Evolutionary conservation across 2,888 invertebrate genomes (phyloP).

Genomic region (Leptura quadrifasciata): DNA sequence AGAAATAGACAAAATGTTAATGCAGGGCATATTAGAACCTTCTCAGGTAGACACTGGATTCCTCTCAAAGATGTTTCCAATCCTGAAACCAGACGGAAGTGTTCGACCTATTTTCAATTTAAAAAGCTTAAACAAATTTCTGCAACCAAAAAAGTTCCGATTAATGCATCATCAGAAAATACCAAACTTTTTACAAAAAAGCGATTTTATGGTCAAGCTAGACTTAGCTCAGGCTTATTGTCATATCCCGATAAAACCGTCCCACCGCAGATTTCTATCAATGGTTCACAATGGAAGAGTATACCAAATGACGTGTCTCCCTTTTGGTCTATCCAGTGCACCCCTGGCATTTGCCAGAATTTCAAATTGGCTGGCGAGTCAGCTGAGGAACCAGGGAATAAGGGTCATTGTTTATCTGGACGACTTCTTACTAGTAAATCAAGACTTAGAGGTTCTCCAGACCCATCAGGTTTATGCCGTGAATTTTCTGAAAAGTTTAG

Average conservation of each 20-base stretch:
- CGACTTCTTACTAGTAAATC: constrained; percentile 48
- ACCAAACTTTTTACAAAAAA: constrained; percentile 43
- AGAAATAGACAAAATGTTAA: constrained; percentile 34
- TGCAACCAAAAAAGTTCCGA: constrained; percentile 43
- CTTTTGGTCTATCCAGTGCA: constrained; percentile 49
- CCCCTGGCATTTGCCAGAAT: constrained; percentile 44
- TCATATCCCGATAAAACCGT: constrained; percentile 38
- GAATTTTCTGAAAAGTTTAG: not conserved
- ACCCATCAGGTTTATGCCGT: not conserved
- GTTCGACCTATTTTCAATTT: constrained; percentile 49
- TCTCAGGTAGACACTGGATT: constrained; percentile 36
- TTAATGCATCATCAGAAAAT: constrained; percentile 40
- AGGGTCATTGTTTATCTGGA: constrained; percentile 48
- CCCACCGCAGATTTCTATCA: constrained; percentile 46
- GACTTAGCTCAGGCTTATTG: constrained; percentile 43
- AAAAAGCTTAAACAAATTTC: constrained; percentile 41
- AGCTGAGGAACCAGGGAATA: constrained; percentile 27
- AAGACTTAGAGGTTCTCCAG: constrained; percentile 11
- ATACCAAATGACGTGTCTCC: constrained; percentile 44
- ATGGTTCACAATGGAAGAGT: constrained; percentile 36
- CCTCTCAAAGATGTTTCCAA: constrained; percentile 47
- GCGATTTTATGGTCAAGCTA: constrained; percentile 40
- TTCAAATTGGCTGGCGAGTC: constrained; percentile 44
- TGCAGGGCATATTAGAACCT: constrained; percentile 37
- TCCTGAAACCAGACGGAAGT: constrained; percentile 44